Evolutionary conservation across 2,888 invertebrate species (phyloP).

Genomic region (Plagodis dolabraria): DNA sequence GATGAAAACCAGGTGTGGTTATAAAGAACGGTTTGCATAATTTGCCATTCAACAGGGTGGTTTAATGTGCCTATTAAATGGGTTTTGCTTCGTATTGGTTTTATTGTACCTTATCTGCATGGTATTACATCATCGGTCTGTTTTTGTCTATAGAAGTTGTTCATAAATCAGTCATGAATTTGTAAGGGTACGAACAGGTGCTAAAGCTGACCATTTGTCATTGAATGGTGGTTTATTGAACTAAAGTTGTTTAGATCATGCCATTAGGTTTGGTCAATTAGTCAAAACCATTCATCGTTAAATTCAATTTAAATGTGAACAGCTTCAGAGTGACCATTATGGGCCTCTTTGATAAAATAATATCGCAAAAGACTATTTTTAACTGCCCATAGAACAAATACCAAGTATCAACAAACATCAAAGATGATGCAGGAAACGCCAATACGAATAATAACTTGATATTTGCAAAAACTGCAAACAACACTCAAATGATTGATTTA

Average conservation of each 20-base stretch:
- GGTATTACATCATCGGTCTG: constrained; percentile 16
- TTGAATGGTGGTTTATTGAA: too few species aligned
- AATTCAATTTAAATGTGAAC: too few species aligned
- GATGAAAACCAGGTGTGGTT: constrained; percentile 49
- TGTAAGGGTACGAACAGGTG: neutral
- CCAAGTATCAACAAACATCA: constrained; percentile 31
- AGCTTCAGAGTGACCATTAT: neutral
- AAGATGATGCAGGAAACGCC: constrained; percentile 60
- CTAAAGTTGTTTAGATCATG: too few species aligned
- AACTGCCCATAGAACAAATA: constrained; percentile 14
- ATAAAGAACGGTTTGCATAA: constrained; percentile 24
- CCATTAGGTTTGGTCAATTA: too few species aligned
- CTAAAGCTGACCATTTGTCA: too few species aligned
- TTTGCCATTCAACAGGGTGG: constrained; percentile 21
- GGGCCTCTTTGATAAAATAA: constrained; percentile 2
- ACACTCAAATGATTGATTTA: constrained; percentile 60
- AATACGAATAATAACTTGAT: constrained; percentile 56
- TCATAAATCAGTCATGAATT: constrained; percentile 6
- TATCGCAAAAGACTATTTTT: constrained; percentile 4
- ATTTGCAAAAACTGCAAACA: constrained; percentile 67
- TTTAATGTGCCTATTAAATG: constrained; percentile 16
- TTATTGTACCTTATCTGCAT: constrained; percentile 13
- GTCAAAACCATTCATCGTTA: too few species aligned
- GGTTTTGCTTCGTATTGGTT: constrained; percentile 3
- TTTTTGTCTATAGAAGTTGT: constrained; percentile 13